A percentile compares a stretch with the other conserved stretches of the same genome.
Evolutionary conservation across 1,140 invertebrate species (phyloP).

Genomic region (Aphis craccivora): DNA sequence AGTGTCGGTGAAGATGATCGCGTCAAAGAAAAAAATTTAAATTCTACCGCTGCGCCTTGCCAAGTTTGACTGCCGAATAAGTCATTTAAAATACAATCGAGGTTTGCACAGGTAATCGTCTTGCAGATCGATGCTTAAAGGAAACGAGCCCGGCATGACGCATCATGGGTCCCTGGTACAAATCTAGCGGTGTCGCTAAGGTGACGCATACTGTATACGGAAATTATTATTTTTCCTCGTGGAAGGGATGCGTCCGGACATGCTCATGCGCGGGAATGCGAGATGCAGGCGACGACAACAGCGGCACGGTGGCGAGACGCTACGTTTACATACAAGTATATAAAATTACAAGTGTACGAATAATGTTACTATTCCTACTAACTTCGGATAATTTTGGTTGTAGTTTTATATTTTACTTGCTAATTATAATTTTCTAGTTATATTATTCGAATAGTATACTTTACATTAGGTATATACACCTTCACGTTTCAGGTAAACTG

Average conservation of each 20-base stretch:
- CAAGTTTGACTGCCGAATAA: too few relatives aligned
- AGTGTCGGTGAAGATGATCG: too few relatives aligned
- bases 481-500: background rate
- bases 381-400: background rate
- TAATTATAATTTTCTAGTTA: constrained; percentile 10
- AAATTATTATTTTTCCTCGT: background rate
- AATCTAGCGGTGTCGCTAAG: constrained; percentile 18
- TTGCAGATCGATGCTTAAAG: background rate
- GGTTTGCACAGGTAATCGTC: background rate
- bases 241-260: background rate
- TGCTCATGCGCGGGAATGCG: background rate
- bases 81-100: background rate
- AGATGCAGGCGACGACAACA: background rate
- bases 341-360: too few relatives aligned
- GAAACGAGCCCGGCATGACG: background rate
- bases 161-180: constrained; percentile 50
- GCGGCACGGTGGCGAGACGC: background rate
- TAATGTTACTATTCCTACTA: background rate
- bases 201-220: constrained; percentile 23
- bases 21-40: background rate
- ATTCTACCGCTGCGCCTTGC: background rate
- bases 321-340: background rate
- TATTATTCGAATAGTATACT: background rate
- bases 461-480: too few relatives aligned
- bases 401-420: too few relatives aligned